Percentiles rank a stretch among this genome's conserved stretches.
These are phyloP conservation scores for Crocallis elinguaria DNA, from an alignment of 2,888 invertebrate species.

Conservation along the genomic window DNA sequence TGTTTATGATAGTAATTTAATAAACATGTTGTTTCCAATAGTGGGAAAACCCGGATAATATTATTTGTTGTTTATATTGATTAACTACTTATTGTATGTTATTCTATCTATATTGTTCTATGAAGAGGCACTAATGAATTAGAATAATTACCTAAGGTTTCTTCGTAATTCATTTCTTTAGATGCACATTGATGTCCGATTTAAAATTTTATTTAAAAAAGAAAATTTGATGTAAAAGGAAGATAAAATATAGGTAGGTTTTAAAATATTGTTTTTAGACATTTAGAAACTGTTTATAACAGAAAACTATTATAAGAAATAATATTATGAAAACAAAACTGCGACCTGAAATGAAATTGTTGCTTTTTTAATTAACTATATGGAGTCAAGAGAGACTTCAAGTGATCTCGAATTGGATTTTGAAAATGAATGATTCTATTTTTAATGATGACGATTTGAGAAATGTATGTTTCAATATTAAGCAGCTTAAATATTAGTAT, in stretches of 20 bases:
- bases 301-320: slow-evolving; percentile 14
- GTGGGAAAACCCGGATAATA: not conserved
- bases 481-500: slow-evolving; percentile 8
- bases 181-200: slow-evolving; percentile 4
- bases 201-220: not conserved
- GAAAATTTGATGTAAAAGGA: not conserved
- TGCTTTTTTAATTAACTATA: slow-evolving; percentile 78
- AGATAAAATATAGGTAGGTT: slow-evolving; percentile 10
- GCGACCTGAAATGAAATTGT: slow-evolving; percentile 72
- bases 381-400: slow-evolving; percentile 70
- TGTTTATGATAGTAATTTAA: not conserved
- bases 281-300: slow-evolving; percentile 14
- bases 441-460: slow-evolving; percentile 17
- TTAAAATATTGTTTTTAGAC: slow-evolving; percentile 3
- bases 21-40: not conserved
- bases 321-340: slow-evolving; percentile 33
- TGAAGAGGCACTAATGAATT: slow-evolving; percentile 1
- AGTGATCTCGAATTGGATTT: slow-evolving; percentile 80
- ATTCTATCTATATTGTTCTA: slow-evolving; percentile 1
- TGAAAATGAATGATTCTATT: slow-evolving; percentile 53
- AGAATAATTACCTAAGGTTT: slow-evolving; percentile 2
- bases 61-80: slow-evolving; percentile 1
- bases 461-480: slow-evolving; percentile 14
- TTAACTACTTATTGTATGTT: slow-evolving; percentile 2
- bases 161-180: no score